Evolutionary conservation across 2,113 vertebrate species (phyloP).

Genomic region (Ardeotis arabs): DNA sequence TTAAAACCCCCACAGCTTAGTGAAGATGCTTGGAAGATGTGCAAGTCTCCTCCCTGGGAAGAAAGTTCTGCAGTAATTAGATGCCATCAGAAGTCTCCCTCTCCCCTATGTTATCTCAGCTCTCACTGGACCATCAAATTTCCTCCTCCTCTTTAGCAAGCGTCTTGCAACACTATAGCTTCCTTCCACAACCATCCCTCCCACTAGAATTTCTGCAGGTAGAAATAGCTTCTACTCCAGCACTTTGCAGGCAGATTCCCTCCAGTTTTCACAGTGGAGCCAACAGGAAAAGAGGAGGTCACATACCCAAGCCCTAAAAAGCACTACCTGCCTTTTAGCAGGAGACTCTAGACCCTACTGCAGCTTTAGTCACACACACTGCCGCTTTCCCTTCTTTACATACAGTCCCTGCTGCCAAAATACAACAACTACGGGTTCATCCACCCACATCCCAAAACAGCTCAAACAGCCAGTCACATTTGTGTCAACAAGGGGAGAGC

Average conservation of each 20-base stretch:
- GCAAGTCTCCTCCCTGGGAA: neutral
- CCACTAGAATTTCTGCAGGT: neutral
- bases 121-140: neutral
- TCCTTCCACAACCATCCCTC: constrained; percentile 26
- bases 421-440: neutral
- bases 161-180: neutral
- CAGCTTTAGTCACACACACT: constrained; percentile 53
- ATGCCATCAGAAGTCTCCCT: neutral
- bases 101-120: neutral
- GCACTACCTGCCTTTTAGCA: constrained; percentile 35
- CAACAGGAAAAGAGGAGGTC: constrained; percentile 8
- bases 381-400: constrained; percentile 44
- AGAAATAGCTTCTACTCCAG: constrained; percentile 15
- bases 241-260: neutral
- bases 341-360: constrained; percentile 29
- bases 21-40: neutral
- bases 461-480: neutral
- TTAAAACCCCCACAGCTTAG: neutral
- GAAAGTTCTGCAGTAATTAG: neutral
- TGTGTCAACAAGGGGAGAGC: neutral
- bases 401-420: constrained; percentile 55
- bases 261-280: neutral
- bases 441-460: constrained; percentile 3
- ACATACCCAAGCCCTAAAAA: constrained; percentile 4
- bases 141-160: neutral